Conservation (phyloP, 2,113 vertebrate species). For the Kryptolebias marmoratus region DNA sequence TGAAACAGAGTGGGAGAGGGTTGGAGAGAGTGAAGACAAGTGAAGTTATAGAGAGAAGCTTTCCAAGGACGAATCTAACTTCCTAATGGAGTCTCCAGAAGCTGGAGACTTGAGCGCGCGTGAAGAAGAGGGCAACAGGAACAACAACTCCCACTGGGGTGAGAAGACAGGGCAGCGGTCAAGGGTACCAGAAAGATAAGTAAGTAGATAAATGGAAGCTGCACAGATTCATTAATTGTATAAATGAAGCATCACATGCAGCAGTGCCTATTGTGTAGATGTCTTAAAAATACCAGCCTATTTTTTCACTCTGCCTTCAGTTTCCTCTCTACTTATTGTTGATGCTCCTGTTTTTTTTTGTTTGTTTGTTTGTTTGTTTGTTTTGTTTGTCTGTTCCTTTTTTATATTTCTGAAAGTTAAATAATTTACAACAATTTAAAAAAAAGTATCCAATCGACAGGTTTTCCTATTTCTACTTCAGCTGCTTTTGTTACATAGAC, state of each 20-base stretch:
- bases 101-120: slow-evolving; percentile 40
- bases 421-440: slow-evolving; percentile 29
- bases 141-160: slow-evolving; percentile 56
- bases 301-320: neutral
- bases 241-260: slow-evolving; percentile 2
- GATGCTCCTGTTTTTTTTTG: slow-evolving; percentile 2
- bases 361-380: neutral
- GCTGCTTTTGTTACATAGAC: slow-evolving; percentile 23
- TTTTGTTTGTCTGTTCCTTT: no score
- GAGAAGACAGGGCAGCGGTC: slow-evolving; percentile 51
- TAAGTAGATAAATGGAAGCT: slow-evolving; percentile 21
- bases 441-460: slow-evolving; percentile 47
- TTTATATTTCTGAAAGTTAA: neutral
- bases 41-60: slow-evolving; percentile 77
- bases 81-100: slow-evolving; percentile 76
- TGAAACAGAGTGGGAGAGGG: slow-evolving; percentile 62
- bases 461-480: slow-evolving; percentile 46
- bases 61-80: slow-evolving; percentile 81
- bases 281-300: slow-evolving; percentile 3
- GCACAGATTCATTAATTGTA: slow-evolving; percentile 17
- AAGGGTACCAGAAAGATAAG: slow-evolving; percentile 44
- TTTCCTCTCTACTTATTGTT: slow-evolving; percentile 1
- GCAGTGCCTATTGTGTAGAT: no score
- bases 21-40: slow-evolving; percentile 62
- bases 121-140: slow-evolving; percentile 50